Percentiles rank a stretch among this genome's conserved stretches.
Evolutionary conservation across 2,113 vertebrate species (phyloP).

Genomic region (Phalacrocorax pelagicus): DNA sequence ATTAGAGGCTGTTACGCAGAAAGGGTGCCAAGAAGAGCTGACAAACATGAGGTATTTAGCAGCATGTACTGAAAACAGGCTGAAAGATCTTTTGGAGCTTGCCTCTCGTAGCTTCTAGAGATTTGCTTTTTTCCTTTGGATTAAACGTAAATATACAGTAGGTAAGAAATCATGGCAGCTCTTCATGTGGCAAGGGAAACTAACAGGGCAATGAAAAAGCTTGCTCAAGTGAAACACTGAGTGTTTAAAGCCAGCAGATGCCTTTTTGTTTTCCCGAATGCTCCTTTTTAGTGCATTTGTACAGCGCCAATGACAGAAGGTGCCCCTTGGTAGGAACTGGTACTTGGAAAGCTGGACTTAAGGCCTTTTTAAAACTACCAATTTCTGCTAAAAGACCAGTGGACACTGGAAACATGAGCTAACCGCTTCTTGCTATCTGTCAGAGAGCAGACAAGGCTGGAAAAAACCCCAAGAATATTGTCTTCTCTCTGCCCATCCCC

Average conservation of each 20-base stretch:
- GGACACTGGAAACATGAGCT: not conserved
- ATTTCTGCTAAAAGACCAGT: not conserved
- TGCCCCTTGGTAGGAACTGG: not conserved
- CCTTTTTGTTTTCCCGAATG: not conserved
- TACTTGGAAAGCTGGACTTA: not conserved
- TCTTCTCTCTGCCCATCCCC: not conserved
- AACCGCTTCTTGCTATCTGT: not conserved
- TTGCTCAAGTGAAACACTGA: not conserved
- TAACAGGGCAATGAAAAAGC: constrained; percentile 8
- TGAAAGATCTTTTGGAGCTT: constrained; percentile 7
- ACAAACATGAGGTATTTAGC: constrained; percentile 36
- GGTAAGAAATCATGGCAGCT: not conserved
- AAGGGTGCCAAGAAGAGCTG: constrained; percentile 39
- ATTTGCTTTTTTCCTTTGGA: not conserved
- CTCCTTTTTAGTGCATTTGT: constrained; percentile 4
- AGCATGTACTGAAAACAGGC: not conserved
- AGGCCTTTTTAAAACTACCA: not conserved
- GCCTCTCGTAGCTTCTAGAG: not conserved
- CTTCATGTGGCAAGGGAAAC: not conserved
- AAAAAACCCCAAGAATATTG: not conserved
- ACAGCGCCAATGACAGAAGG: not conserved
- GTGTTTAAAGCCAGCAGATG: not conserved
- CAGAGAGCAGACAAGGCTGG: not conserved
- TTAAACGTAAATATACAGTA: not conserved
- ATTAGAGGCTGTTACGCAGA: not conserved